These are phyloP conservation scores for Mustela lutreola DNA, from an alignment of 2,113 vertebrate species.

Conservation along the genomic window DNA sequence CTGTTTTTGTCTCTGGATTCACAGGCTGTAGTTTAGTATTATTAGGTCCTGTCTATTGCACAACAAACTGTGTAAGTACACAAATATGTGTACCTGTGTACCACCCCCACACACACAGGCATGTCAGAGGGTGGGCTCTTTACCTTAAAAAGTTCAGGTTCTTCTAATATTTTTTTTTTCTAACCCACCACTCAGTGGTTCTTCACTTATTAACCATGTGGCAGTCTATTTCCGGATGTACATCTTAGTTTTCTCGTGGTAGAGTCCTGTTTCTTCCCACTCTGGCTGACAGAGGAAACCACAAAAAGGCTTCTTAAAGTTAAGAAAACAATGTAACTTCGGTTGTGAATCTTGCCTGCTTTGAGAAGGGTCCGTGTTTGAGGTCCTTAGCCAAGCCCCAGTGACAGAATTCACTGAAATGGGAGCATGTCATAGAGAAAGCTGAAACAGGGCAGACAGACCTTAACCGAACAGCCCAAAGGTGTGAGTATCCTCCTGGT, in stretches of 20 bases:
- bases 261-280: background rate
- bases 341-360: background rate
- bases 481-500: background rate
- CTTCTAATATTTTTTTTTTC: background rate
- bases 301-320: slow-evolving; percentile 16
- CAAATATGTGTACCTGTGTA: background rate
- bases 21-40: background rate
- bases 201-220: background rate
- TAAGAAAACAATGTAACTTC: background rate
- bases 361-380: background rate
- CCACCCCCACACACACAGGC: no score
- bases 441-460: background rate
- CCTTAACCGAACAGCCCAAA: background rate
- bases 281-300: slow-evolving; percentile 31
- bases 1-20: background rate
- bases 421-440: background rate
- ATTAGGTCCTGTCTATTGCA: background rate
- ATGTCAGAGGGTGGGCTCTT: background rate
- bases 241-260: background rate
- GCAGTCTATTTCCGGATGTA: background rate
- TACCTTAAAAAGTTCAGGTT: background rate
- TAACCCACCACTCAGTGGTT: background rate
- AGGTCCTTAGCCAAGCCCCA: background rate
- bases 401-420: background rate
- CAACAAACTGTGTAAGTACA: background rate